Evolutionary conservation across 2,797 vertebrate species (phyloP).

Genomic region (Falco concolor): DNA sequence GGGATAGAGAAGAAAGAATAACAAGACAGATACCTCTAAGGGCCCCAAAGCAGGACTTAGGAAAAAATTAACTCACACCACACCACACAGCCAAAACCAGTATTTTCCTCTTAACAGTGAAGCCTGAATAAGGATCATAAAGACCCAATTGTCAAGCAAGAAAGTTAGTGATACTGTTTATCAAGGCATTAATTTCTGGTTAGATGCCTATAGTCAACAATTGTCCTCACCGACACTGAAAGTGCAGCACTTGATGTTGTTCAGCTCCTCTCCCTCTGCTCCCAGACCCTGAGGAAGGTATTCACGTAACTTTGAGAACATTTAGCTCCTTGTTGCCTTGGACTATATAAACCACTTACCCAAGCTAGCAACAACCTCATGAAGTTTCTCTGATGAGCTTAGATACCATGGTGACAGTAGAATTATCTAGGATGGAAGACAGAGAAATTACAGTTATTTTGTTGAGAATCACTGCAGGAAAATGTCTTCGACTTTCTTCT

Average conservation of each 20-base stretch:
- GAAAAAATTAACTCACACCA: neutral
- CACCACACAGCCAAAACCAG: neutral
- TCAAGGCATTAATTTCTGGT: neutral
- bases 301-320: neutral
- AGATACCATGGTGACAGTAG: slow-evolving; percentile 13
- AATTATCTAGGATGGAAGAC: slow-evolving; percentile 9
- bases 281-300: neutral
- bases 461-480: neutral
- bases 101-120: neutral
- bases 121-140: neutral
- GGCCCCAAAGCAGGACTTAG: neutral
- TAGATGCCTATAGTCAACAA: neutral
- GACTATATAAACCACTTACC: neutral
- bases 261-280: neutral
- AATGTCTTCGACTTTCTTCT: neutral
- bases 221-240: neutral
- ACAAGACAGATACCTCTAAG: neutral
- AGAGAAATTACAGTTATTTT: slow-evolving; percentile 1
- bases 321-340: neutral
- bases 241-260: neutral
- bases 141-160: neutral
- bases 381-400: neutral
- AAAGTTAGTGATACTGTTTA: neutral
- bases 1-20: neutral
- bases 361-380: neutral